Percentiles rank a stretch among this genome's conserved stretches.
Evolutionary conservation across 2,888 invertebrate species (phyloP).

Genomic region (Panopea generosa): DNA sequence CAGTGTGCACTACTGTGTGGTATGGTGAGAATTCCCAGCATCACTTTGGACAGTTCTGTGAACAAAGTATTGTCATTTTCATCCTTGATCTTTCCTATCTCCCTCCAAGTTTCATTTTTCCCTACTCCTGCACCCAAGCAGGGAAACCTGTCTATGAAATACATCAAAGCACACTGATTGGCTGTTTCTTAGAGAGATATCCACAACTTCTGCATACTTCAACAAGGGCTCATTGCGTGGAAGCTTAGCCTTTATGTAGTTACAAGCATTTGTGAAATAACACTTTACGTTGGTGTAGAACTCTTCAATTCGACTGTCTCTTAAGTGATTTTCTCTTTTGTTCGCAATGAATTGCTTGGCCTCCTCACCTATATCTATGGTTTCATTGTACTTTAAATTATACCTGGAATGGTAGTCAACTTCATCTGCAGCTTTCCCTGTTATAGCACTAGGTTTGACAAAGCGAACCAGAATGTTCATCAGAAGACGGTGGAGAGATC

Average conservation of each 20-base stretch:
- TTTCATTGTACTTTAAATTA: slow-evolving; percentile 24
- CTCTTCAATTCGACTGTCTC: slow-evolving; percentile 42
- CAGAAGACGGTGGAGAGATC: slow-evolving; percentile 11
- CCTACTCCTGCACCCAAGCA: slow-evolving; percentile 15
- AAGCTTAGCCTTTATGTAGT: slow-evolving; percentile 50
- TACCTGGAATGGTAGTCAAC: slow-evolving; percentile 9
- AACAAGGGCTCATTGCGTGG: slow-evolving; percentile 55
- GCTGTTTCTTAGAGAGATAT: slow-evolving; percentile 29
- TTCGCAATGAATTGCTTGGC: slow-evolving; percentile 33
- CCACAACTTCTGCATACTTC: slow-evolving; percentile 44
- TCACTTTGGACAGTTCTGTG: slow-evolving; percentile 32
- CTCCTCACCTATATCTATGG: slow-evolving; percentile 36
- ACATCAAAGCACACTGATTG: slow-evolving; percentile 15
- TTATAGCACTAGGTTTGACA: slow-evolving; percentile 13
- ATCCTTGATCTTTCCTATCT: slow-evolving; percentile 36
- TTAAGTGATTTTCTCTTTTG: slow-evolving; percentile 39
- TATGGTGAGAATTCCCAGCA: slow-evolving; percentile 59
- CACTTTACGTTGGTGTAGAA: no score
- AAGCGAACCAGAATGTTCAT: slow-evolving; percentile 23
- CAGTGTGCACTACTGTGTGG: slow-evolving; percentile 64
- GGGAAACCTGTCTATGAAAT: slow-evolving; percentile 49
- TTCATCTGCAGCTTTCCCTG: no score
- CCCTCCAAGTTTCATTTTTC: slow-evolving; percentile 40
- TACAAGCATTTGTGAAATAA: slow-evolving; percentile 39
- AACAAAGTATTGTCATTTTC: slow-evolving; percentile 36